Evolutionary conservation across 2,797 vertebrate genomes (phyloP).

Genomic region (Halcyon chelicuti): DNA sequence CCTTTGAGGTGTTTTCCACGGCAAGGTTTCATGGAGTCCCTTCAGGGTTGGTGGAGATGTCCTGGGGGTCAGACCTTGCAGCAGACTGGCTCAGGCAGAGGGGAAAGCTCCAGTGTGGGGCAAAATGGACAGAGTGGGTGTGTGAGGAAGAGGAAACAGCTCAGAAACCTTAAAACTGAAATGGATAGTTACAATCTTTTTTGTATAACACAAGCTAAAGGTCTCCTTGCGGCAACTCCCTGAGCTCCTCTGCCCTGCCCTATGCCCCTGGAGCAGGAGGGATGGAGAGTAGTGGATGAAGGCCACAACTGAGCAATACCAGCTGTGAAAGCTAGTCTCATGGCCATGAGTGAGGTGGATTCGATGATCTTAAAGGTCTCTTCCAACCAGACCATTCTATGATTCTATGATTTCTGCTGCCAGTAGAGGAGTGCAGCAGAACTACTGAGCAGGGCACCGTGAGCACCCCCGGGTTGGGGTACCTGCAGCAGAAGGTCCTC

Average conservation of each 20-base stretch:
- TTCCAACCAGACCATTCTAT: too few species aligned
- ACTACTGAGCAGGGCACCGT: neutral
- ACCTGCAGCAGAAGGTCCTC: neutral
- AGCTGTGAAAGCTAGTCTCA: neutral
- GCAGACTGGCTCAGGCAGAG: neutral
- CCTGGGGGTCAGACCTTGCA: neutral
- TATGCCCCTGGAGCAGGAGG: neutral
- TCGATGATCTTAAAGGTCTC: too few species aligned
- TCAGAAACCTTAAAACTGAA: neutral
- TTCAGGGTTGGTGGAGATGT: neutral
- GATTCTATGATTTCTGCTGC: neutral
- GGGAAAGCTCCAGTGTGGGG: neutral
- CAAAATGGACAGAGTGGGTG: neutral
- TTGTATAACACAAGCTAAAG: neutral
- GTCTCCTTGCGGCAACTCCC: neutral
- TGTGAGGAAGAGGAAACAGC: neutral
- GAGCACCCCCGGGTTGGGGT: neutral
- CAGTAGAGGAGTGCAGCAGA: neutral
- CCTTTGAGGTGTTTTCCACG: neutral
- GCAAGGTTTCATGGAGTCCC: neutral
- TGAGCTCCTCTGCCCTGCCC: neutral
- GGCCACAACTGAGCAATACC: neutral
- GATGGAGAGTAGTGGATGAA: neutral
- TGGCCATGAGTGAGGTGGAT: fast-evolving
- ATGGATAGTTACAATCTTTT: neutral